These are phyloP conservation scores for Pegoplata infirma DNA, from an alignment of 2,888 invertebrate genomes.

Conservation along the genomic window DNA sequence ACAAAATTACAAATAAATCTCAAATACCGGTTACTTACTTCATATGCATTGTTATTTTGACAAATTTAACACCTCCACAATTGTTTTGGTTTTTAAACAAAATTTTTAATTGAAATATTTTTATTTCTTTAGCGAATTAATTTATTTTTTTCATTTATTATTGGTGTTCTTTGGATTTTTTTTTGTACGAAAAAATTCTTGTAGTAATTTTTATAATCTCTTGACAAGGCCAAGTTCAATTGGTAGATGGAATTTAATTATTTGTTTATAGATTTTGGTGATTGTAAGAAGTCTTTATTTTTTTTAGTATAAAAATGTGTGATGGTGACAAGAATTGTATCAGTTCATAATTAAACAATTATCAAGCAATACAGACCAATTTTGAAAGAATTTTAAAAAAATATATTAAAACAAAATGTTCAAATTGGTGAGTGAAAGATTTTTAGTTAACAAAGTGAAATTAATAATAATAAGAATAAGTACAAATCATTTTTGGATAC, in stretches of 20 bases:
- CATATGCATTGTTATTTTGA: not conserved
- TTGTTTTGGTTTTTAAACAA: conserved; percentile 43
- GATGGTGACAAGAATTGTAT: conserved; percentile 44
- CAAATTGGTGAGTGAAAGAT: conserved; percentile 72
- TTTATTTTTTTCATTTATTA: conserved; percentile 2
- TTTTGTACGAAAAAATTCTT: conserved; percentile 27
- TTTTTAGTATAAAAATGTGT: conserved; percentile 51
- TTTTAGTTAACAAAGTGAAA: not conserved
- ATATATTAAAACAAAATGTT: conserved; percentile 71
- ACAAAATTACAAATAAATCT: conserved; percentile 6
- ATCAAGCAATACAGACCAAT: conserved; percentile 73
- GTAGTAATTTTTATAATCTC: conserved; percentile 43
- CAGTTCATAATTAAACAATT: conserved; percentile 59
- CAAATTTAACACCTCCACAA: conserved; percentile 35
- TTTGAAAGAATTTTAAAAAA: conserved; percentile 43
- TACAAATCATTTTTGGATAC: too few species aligned
- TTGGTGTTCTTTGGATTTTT: conserved; percentile 23
- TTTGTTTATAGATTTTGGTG: conserved; percentile 6
- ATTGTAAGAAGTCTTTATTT: conserved; percentile 11
- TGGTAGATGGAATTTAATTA: conserved; percentile 11
- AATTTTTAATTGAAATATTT: conserved; percentile 20
- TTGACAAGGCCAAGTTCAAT: conserved; percentile 56
- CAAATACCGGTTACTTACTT: conserved; percentile 12
- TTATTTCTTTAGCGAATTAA: conserved; percentile 12
- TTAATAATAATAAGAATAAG: not conserved